Evolutionary conservation across 2,888 invertebrate genomes (phyloP).

Genomic region (Spatulosminthurus flaviceps): DNA sequence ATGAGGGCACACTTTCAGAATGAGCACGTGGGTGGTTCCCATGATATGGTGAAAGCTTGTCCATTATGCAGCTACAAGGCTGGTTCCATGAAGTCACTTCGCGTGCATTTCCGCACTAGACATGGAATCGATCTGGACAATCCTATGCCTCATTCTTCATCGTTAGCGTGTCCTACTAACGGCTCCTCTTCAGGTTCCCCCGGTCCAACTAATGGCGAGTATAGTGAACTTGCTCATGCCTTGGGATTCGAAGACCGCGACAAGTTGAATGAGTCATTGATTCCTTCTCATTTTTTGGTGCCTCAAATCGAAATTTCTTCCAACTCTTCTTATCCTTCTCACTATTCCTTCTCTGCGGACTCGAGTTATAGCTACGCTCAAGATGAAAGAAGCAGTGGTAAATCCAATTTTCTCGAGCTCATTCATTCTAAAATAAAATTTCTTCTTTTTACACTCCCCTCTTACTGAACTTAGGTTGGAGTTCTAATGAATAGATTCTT

Average conservation of each 20-base stretch:
- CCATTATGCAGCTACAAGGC: constrained; percentile 89
- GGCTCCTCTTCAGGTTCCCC: constrained; percentile 50
- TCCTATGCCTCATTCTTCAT: constrained; percentile 74
- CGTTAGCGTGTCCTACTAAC: constrained; percentile 55
- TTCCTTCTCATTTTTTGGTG: constrained; percentile 84
- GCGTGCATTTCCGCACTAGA: constrained; percentile 89
- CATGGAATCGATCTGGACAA: constrained; percentile 91
- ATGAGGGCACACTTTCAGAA: constrained; percentile 94
- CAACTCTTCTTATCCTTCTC: constrained; percentile 62
- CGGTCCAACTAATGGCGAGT: constrained; percentile 59
- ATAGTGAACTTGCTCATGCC: constrained; percentile 63
- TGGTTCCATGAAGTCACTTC: constrained; percentile 87
- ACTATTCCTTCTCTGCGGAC: constrained; percentile 61
- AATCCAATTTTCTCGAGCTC: background rate
- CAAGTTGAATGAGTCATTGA: constrained; percentile 65
- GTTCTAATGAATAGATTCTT: background rate
- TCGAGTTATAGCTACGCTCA: constrained; percentile 61
- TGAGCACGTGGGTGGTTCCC: constrained; percentile 65
- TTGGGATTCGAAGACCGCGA: constrained; percentile 63
- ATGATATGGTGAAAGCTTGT: constrained; percentile 89
- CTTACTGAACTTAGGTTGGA: no score
- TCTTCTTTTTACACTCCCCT: background rate
- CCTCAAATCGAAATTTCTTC: constrained; percentile 88
- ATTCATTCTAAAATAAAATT: background rate
- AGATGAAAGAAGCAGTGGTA: constrained; percentile 53